Conservation (phyloP, 2,113 vertebrate species). For the Scomber colias region DNA sequence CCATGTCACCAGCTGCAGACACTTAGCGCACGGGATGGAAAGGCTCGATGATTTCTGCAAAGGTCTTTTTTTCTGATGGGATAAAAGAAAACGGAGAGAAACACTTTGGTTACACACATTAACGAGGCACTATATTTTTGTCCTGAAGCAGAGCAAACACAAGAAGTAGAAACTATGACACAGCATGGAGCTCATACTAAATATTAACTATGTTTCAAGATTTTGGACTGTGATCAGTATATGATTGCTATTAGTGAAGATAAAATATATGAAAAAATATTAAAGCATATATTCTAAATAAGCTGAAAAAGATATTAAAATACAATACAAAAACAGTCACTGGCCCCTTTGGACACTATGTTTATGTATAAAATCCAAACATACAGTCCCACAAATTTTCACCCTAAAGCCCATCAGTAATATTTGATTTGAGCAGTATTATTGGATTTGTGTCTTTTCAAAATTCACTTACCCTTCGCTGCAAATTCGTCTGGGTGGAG, state of each 20-base stretch:
- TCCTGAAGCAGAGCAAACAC: neutral
- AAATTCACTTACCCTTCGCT: slow-evolving; percentile 76
- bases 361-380: neutral
- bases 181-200: neutral
- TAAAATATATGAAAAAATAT: neutral
- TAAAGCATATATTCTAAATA: too few relatives aligned
- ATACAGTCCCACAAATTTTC: neutral
- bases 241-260: neutral
- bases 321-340: too few relatives aligned
- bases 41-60: slow-evolving; percentile 87
- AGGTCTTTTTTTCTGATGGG: slow-evolving; percentile 86
- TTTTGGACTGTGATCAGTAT: neutral
- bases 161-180: neutral
- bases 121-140: neutral
- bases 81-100: slow-evolving; percentile 27
- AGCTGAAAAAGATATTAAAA: too few relatives aligned
- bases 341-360: too few relatives aligned
- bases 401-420: neutral
- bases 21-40: slow-evolving; percentile 90
- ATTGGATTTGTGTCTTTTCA: neutral
- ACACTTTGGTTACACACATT: slow-evolving; percentile 3
- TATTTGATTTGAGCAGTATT: neutral
- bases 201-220: neutral
- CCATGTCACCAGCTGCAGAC: neutral
- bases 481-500: slow-evolving; percentile 87